A percentile compares a stretch with the other conserved stretches of the same genome.
phyloP scores from a whole-genome alignment of 2,797 vertebrate species.

The Acomys russatus region DNA sequence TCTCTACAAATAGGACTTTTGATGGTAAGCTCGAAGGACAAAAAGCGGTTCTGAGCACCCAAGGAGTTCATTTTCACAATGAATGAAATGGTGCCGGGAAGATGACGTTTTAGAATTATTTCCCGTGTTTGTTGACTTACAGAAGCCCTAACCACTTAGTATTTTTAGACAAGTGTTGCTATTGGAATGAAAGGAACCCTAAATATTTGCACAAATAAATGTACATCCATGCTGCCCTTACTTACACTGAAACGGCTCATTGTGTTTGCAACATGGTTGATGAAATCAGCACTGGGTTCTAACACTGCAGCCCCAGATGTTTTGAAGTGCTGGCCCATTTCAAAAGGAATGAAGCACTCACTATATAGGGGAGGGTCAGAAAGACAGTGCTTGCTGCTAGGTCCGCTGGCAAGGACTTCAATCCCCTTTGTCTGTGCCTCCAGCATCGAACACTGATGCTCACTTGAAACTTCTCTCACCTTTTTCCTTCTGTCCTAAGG shows the following conservation, averaged over 20 bases:
- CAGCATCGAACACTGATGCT: neutral
- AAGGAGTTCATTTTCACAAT: constrained; percentile 82
- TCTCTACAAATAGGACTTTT: constrained; percentile 80
- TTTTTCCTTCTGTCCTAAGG: neutral
- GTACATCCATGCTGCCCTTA: neutral
- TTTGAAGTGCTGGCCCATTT: neutral
- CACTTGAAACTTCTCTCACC: neutral
- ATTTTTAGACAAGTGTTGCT: constrained; percentile 69
- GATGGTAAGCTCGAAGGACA: constrained; percentile 72
- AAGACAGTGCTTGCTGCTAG: neutral
- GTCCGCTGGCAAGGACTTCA: neutral
- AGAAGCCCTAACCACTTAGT: constrained; percentile 50
- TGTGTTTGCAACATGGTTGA: constrained; percentile 63
- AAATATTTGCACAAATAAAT: constrained; percentile 37
- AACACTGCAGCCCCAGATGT: neutral
- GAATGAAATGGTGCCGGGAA: constrained; percentile 78
- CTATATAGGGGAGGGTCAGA: constrained; percentile 8
- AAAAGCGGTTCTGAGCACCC: constrained; percentile 63
- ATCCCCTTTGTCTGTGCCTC: neutral
- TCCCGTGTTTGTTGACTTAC: neutral
- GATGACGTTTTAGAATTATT: constrained; percentile 78
- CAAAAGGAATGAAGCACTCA: neutral
- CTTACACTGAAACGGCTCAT: constrained; percentile 63
- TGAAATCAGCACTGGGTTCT: constrained; percentile 63
- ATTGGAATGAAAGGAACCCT: constrained; percentile 56